Evolutionary conservation across 1,140 invertebrate genomes (phyloP), one percentile per base, ranked within the genome.

Genomic region (Lethocerus indicus): DNA sequence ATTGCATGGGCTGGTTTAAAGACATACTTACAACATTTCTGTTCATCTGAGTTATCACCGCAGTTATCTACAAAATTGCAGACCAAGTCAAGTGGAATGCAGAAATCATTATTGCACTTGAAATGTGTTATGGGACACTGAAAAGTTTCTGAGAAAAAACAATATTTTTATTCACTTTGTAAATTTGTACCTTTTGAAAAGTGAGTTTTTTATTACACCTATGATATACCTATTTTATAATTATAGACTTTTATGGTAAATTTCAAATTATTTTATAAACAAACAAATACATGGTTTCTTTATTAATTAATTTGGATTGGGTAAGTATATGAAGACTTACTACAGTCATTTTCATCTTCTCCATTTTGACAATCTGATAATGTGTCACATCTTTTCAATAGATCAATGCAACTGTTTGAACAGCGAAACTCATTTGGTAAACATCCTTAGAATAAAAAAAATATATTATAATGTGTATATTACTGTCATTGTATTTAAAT

Each of bases 311-410:
- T n/a, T n/a, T n/a, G n/a, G n/a, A n/a, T n/a, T n/a, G n/a, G n/a
- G n/a, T n/a, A n/a, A n/a, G n/a, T n/a, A n/a, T n/a, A n/a, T 41
- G 13, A 6, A 20, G 24, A 61, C 63, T 61, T 55, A 69, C 67
- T 63, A 56, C 70, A 71, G 37, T 64, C 57, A 21, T 54, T 43
- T 54, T 73, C 71, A 50, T 73, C 71, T 9, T 61, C 59, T 4
- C 63, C 66, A 47, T 64, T 61, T 2, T 57, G 55, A 56, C 72
- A 74, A 52, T 74, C 71, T 5, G 51, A 49, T 26, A 58, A 51
- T 12, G 61, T 57, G 54, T 74, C 68, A 58, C 72, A 74, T 45
- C 64, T 53, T 35, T 61, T 56, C 12, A 64, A 55, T 7, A 58
- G 21, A 47, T 68, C 63, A 43, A 71, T 64, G 56, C 70, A 71